Conservation (phyloP, 2,888 invertebrate species). For the Archips xylosteana region DNA sequence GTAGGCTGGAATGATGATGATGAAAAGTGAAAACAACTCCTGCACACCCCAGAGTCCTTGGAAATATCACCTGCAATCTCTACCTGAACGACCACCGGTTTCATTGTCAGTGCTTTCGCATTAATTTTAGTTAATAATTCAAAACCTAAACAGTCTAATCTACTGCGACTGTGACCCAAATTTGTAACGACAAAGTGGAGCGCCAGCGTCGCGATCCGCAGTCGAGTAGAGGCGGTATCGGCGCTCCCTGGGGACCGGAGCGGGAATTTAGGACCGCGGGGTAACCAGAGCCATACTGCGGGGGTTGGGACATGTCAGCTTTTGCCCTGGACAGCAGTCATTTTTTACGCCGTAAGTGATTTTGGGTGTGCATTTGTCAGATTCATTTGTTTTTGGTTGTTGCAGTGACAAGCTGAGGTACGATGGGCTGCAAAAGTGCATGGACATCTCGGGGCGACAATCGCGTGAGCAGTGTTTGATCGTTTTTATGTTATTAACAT, state of each 20-base stretch:
- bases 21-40: too few relatives aligned
- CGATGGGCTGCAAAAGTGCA: too few relatives aligned
- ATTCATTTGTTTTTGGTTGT: constrained; percentile 11
- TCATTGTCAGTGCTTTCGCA: not conserved
- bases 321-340: constrained; percentile 1
- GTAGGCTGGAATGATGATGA: too few relatives aligned
- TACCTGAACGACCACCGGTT: not conserved
- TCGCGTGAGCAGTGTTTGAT: too few relatives aligned
- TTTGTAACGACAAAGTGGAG: constrained; percentile 60
- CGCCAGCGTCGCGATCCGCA: constrained; percentile 53
- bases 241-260: constrained; percentile 66
- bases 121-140: constrained; percentile 20
- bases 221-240: constrained; percentile 59
- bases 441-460: too few relatives aligned
- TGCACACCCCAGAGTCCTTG: not conserved
- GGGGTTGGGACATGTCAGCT: constrained; percentile 38
- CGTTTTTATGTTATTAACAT: too few relatives aligned
- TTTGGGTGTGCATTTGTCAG: constrained; percentile 9
- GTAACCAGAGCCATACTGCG: constrained; percentile 50
- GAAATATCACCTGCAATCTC: not conserved
- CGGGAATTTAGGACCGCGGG: constrained; percentile 66
- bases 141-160: constrained; percentile 30
- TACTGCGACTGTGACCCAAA: constrained; percentile 69
- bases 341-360: constrained; percentile 22
- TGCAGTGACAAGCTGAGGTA: not conserved